These are phyloP conservation scores for Bolborhynchus lineola DNA, from an alignment of 2,113 vertebrate species.

Conservation along the genomic window DNA sequence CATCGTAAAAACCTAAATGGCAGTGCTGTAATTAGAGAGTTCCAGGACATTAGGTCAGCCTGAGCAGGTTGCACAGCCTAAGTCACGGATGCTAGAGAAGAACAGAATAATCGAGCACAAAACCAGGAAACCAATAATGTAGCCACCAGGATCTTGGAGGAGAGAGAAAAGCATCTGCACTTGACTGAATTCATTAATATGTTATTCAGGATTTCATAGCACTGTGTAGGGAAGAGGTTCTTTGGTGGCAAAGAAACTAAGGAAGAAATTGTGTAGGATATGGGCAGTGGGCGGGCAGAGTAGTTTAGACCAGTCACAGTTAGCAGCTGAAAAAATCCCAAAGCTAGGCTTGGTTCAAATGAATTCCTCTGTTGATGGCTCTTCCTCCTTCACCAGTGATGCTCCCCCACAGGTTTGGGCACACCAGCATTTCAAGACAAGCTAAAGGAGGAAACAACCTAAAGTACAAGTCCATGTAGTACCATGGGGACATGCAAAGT, in stretches of 20 bases:
- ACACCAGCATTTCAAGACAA: background rate
- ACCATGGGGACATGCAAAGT: background rate
- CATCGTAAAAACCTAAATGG: background rate
- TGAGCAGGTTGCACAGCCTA: background rate
- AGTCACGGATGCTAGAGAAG: slow-evolving; percentile 23
- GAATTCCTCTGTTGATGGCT: background rate
- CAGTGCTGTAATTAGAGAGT: background rate
- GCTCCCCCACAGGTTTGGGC: background rate
- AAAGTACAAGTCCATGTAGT: background rate
- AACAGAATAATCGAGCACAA: background rate
- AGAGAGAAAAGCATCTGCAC: background rate
- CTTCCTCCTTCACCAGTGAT: background rate
- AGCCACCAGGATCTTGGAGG: background rate
- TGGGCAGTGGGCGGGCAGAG: background rate
- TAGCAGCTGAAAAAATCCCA: background rate
- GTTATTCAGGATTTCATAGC: background rate
- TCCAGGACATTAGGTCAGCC: background rate
- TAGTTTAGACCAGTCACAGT: background rate
- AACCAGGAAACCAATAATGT: background rate
- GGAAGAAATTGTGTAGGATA: background rate
- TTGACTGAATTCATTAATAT: background rate
- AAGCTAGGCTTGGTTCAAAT: accelerated
- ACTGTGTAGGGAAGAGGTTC: background rate
- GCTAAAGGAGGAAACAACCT: background rate
- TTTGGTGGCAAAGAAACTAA: background rate